phyloP scores from a whole-genome alignment of 2,888 invertebrate species.

The Uloborus plumipes region DNA sequence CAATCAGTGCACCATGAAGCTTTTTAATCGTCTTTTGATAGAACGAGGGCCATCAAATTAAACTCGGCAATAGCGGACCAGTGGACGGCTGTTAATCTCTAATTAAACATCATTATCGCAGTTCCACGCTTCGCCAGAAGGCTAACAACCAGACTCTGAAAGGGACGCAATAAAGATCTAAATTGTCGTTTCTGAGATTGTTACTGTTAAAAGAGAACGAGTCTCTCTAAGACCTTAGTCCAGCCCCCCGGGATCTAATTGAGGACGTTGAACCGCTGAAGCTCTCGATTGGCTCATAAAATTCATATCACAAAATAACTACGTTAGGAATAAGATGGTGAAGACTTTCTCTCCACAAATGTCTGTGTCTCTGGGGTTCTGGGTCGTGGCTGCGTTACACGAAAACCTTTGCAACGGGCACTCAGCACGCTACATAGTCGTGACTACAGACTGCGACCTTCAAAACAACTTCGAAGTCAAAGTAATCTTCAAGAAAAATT shows the following conservation, averaged over 20 bases:
- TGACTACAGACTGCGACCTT: no score
- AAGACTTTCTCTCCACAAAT: no score
- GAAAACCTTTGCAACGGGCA: no score
- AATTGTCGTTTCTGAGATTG: constrained; percentile 16
- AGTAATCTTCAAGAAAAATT: no score
- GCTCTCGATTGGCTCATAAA: constrained; percentile 4
- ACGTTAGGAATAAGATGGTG: not conserved
- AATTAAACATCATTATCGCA: constrained; percentile 47
- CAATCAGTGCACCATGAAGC: constrained; percentile 38
- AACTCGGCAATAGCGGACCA: constrained; percentile 16
- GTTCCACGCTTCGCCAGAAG: constrained; percentile 15
- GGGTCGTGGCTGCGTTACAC: no score
- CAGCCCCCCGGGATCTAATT: not conserved
- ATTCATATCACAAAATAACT: not conserved
- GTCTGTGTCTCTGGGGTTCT: no score
- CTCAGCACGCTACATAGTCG: no score
- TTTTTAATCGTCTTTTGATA: constrained; percentile 32
- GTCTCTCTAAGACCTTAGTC: not conserved
- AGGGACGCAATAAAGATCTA: constrained; percentile 24
- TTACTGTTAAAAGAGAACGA: constrained; percentile 3
- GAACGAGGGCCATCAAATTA: not conserved
- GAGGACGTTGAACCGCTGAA: not conserved
- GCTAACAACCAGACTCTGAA: constrained; percentile 3
- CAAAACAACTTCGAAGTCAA: no score
- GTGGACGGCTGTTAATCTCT: constrained; percentile 43